Conservation (phyloP, 1,140 invertebrate genomes). For the Drosophila yakuba region DNA sequence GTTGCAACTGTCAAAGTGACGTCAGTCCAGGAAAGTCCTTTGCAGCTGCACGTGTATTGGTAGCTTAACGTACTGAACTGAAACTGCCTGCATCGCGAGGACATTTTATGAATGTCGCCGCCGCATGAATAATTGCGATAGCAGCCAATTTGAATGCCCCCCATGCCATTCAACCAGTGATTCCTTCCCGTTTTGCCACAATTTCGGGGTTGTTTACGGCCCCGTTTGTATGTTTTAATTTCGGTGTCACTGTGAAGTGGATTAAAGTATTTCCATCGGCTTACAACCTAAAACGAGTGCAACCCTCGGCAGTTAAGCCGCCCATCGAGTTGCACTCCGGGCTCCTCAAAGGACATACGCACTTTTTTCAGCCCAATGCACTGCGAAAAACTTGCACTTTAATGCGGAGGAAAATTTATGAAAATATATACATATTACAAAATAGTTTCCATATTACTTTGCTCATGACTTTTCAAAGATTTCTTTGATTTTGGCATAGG, state of each 20-base stretch:
- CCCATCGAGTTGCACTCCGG: conserved; percentile 56
- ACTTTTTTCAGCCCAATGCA: conserved; percentile 40
- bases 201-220: conserved; percentile 57
- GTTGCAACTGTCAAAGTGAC: conserved; percentile 80
- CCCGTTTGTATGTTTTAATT: conserved; percentile 65
- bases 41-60: conserved; percentile 16
- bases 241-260: conserved; percentile 81
- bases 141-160: conserved; percentile 80
- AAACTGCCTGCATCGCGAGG: conserved; percentile 41
- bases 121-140: conserved; percentile 82
- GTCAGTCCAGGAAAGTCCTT: conserved; percentile 47
- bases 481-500: too few relatives aligned
- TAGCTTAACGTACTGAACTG: conserved; percentile 27
- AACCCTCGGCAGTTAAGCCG: conserved; percentile 49
- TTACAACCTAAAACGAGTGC: conserved; percentile 79
- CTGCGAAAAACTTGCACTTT: not conserved
- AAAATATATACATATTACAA: too few relatives aligned
- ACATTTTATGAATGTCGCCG: conserved; percentile 83
- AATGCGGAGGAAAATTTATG: too few relatives aligned
- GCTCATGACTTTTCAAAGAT: too few relatives aligned
- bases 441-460: too few relatives aligned
- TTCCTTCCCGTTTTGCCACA: conserved; percentile 18
- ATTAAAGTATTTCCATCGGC: conserved; percentile 81
- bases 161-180: not conserved
- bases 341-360: conserved; percentile 37